Evolutionary conservation across 2,888 invertebrate genomes (phyloP).

Genomic region (Acrobasis suavella): DNA sequence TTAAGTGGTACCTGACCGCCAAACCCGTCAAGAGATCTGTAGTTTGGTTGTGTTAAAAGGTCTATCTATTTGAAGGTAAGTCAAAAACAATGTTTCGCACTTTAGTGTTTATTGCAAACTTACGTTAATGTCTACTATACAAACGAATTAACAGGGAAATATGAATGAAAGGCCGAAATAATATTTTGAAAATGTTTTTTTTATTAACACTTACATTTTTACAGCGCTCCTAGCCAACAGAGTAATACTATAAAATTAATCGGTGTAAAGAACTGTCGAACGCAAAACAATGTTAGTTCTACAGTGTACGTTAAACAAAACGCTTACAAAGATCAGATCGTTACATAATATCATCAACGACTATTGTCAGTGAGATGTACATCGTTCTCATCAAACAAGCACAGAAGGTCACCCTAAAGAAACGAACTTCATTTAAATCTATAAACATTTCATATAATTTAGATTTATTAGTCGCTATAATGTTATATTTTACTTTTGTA

Average conservation of each 20-base stretch:
- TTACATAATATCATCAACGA: slow-evolving; percentile 67
- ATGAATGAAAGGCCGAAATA: slow-evolving; percentile 67
- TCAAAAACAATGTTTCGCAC: too few relatives aligned
- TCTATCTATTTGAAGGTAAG: too few relatives aligned
- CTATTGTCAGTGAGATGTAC: slow-evolving; percentile 73
- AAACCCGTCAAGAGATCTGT: too few relatives aligned
- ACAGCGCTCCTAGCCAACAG: slow-evolving; percentile 83
- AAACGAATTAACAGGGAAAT: slow-evolving; percentile 16
- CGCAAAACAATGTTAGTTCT: slow-evolving; percentile 80
- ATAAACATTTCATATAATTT: slow-evolving; percentile 83
- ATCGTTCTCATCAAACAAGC: slow-evolving; percentile 71
- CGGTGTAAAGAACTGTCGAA: slow-evolving; percentile 80
- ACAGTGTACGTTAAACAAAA: slow-evolving; percentile 77
- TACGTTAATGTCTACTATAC: not conserved
- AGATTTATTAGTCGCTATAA: slow-evolving; percentile 81
- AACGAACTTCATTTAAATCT: slow-evolving; percentile 79
- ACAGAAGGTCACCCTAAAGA: slow-evolving; percentile 77
- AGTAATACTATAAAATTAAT: slow-evolving; percentile 81
- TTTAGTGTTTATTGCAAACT: not conserved
- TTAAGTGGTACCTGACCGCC: too few relatives aligned
- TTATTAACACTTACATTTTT: slow-evolving; percentile 83
- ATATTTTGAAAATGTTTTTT: slow-evolving; percentile 83
- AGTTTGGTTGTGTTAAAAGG: too few relatives aligned
- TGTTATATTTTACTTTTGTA: slow-evolving; percentile 82
- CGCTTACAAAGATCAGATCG: slow-evolving; percentile 72